phyloP scores from a whole-genome alignment of 1,140 invertebrate species.

The Triops cancriformis region DNA sequence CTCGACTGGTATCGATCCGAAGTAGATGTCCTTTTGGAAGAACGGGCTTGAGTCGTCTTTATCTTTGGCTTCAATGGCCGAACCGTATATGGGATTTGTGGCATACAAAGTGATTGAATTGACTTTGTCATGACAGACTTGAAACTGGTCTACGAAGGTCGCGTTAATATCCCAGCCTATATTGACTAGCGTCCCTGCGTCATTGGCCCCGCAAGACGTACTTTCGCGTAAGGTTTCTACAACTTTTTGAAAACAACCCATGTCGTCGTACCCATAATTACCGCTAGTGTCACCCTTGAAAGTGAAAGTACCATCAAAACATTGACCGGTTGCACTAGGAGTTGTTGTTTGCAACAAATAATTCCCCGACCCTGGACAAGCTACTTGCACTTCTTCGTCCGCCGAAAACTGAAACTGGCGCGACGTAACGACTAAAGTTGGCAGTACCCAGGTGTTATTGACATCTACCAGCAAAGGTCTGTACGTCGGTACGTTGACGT shows the following conservation, averaged over 20 bases:
- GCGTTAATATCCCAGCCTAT: constrained; percentile 27
- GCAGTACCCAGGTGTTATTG: constrained; percentile 19
- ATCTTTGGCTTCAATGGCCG: constrained; percentile 23
- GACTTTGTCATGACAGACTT: constrained; percentile 24
- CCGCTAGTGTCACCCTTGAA: not conserved
- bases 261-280: not conserved
- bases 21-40: constrained; percentile 26
- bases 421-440: constrained; percentile 6
- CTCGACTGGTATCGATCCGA: constrained; percentile 18
- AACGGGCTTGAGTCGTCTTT: constrained; percentile 15
- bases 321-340: not conserved
- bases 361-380: constrained; percentile 19
- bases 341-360: constrained; percentile 11
- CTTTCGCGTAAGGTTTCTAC: constrained; percentile 21
- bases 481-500: not conserved
- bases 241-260: constrained; percentile 18
- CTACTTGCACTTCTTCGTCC: constrained; percentile 9
- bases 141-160: constrained; percentile 23
- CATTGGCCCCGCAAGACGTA: constrained; percentile 11
- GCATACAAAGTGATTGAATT: constrained; percentile 22
- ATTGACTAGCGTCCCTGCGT: not conserved
- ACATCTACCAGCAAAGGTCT: constrained; percentile 8
- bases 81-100: constrained; percentile 11
- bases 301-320: not conserved
- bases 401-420: constrained; percentile 15